Conservation (phyloP, 2,797 vertebrate genomes). For the Notolabrus celidotus region DNA sequence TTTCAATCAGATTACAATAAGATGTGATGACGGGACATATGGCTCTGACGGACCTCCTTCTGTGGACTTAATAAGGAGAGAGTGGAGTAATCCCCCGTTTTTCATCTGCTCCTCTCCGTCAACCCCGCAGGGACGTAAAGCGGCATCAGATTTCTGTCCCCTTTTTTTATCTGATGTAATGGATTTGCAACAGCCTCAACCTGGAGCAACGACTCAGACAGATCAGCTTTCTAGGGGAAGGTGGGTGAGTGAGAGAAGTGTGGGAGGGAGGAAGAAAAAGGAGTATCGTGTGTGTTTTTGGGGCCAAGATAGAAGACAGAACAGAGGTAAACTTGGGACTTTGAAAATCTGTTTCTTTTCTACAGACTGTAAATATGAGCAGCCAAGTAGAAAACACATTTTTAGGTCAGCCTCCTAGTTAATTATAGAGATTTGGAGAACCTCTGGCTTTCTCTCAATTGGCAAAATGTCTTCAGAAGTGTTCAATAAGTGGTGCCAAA, state of each 20-base stretch:
- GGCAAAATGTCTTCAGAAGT: slow-evolving; percentile 11
- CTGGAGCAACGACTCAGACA: slow-evolving; percentile 66
- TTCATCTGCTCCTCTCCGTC: slow-evolving; percentile 68
- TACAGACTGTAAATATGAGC: slow-evolving; percentile 10
- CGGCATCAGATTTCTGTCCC: slow-evolving; percentile 70
- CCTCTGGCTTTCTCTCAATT: slow-evolving; percentile 23
- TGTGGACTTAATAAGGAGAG: slow-evolving; percentile 75
- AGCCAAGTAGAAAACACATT: slow-evolving; percentile 14
- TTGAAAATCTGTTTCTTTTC: neutral
- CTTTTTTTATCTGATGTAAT: slow-evolving; percentile 81
- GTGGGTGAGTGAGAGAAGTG: slow-evolving; percentile 47
- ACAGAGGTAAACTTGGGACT: neutral
- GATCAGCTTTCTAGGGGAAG: slow-evolving; percentile 61
- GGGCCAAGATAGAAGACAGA: slow-evolving; percentile 4
- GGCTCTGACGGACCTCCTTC: slow-evolving; percentile 61
- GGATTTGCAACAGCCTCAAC: slow-evolving; percentile 82
- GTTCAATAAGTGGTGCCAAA: slow-evolving; percentile 16
- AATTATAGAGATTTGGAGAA: slow-evolving; percentile 24
- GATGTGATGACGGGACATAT: slow-evolving; percentile 69
- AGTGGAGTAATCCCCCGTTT: slow-evolving; percentile 73
- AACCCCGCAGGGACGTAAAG: slow-evolving; percentile 65
- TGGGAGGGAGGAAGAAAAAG: slow-evolving; percentile 21
- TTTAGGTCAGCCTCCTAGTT: slow-evolving; percentile 17
- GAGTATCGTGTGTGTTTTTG: slow-evolving; percentile 1
- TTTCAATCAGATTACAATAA: slow-evolving; percentile 74